Base-by-base conservation (phyloP, 2,888 invertebrate genomes). In the Baccha elongata region DNA sequence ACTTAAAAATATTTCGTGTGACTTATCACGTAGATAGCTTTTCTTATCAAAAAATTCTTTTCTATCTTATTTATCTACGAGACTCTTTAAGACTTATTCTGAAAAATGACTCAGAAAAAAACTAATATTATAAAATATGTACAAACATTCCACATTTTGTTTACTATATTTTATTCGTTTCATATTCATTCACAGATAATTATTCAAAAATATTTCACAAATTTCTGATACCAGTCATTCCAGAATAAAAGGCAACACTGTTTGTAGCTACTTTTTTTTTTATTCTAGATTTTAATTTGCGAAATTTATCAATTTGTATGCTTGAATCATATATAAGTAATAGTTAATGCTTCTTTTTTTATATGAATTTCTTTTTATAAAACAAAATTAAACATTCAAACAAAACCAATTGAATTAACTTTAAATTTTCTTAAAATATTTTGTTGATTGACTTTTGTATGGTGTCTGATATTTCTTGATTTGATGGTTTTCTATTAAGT, bases 231-330 rank as follows among this genome's bases (percentile, higher is more conserved):
- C 35, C 13, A 53, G 53, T 21, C 23, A 21, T 23, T 4, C 23
- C 23, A 35, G 32, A 53, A n/a, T 6, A 19, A n/a, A 53, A 7
- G 5, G 19, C 35, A 53, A 53, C 35, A 53, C n/a, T 3, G 3
- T n/a, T 50, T 52, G n/a, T 19, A n/a, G n/a, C n/a, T 6, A 23
- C 23, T 5, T 1, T 7, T 1, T 52, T 17, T 48, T 10, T 0
- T 17, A 17, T 26, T 15, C 11, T 19, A 2, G 11, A 21, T 23
- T 3, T 35, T 13, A 6, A 35, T 35, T 53, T 35, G 19, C 7
- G 3, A 35, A 13, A 53, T 53, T 53, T 7, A 35, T 13, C 35
- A 0, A 35, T 53, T 53, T 53, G 53, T 53, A 53, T 53, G 53
- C 53, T 35, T 21, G 1, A 13, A 21, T 6, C 2, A 32, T 29